phyloP scores from a whole-genome alignment of 2,888 invertebrate species.

The Monochamus alternatus region DNA sequence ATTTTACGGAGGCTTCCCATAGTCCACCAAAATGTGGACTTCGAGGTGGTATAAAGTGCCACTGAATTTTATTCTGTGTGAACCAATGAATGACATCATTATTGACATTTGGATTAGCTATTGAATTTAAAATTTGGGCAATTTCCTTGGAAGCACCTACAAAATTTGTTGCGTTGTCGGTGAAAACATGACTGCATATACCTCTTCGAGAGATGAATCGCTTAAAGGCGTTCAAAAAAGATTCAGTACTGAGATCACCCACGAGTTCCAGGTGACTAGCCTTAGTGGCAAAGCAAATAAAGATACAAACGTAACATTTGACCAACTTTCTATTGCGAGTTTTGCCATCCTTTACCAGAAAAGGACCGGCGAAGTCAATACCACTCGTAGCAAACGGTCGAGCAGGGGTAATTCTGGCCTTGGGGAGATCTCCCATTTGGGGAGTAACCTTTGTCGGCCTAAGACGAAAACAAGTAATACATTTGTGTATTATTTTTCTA shows the following conservation, averaged over 20 bases:
- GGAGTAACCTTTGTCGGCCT: conserved; percentile 20
- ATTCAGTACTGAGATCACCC: background rate
- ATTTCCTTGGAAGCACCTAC: conserved; percentile 12
- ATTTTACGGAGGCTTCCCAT: conserved; percentile 11
- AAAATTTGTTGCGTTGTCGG: conserved; percentile 19
- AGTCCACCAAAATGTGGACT: conserved; percentile 16
- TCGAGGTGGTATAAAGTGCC: conserved; percentile 21
- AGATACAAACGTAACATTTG: background rate
- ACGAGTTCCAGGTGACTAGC: conserved; percentile 1
- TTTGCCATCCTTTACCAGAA: conserved; percentile 44
- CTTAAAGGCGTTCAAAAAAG: conserved; percentile 5
- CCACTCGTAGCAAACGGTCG: conserved; percentile 43
- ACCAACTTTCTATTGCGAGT: background rate
- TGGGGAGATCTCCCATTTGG: conserved; percentile 51
- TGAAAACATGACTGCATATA: background rate
- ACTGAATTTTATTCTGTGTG: conserved; percentile 1
- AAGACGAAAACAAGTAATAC: conserved; percentile 42
- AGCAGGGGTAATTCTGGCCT: conserved; percentile 24
- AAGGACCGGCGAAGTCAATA: conserved; percentile 56
- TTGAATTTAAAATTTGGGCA: background rate
- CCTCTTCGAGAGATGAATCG: conserved; percentile 16
- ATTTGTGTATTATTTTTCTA: conserved; percentile 32
- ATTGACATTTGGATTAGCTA: background rate
- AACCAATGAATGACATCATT: background rate
- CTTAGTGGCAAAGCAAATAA: background rate